Conservation (phyloP, 2,797 vertebrate genomes). For the Tokudaia tokunoshimensis region DNA sequence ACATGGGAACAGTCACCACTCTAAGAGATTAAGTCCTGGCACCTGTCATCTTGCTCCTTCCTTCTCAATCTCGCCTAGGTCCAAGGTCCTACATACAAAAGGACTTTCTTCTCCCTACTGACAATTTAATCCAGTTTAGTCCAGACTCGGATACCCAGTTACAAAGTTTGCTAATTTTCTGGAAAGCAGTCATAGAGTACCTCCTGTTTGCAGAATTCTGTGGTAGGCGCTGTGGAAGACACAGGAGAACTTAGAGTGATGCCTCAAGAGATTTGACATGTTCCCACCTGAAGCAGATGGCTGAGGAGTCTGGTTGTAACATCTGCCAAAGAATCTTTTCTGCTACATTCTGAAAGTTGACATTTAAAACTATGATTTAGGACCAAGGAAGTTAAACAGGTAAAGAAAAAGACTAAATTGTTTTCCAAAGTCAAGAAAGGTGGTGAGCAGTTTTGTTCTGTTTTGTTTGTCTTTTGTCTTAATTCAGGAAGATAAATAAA, state of each 20-base stretch:
- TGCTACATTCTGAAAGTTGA: constrained; percentile 57
- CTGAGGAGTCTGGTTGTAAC: not conserved
- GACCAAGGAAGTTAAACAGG: constrained; percentile 42
- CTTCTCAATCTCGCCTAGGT: not conserved
- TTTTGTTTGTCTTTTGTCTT: not conserved
- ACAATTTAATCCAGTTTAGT: not conserved
- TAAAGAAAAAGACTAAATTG: constrained; percentile 40
- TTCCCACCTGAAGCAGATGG: constrained; percentile 5
- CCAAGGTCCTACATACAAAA: not conserved
- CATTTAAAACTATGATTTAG: constrained; percentile 59
- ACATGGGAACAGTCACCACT: not conserved
- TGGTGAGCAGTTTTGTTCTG: not conserved
- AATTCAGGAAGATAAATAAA: constrained; percentile 62
- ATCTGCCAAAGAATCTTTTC: constrained; percentile 22
- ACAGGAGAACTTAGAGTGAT: not conserved
- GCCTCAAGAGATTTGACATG: not conserved
- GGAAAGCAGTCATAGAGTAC: not conserved
- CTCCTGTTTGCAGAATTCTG: not conserved
- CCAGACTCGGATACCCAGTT: not conserved
- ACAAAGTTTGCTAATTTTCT: constrained; percentile 21
- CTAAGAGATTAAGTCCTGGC: not conserved
- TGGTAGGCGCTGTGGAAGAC: not conserved
- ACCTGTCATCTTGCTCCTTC: not conserved
- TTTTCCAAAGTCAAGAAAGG: constrained; percentile 52
- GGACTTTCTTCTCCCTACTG: not conserved